Conservation (phyloP, 2,797 vertebrate species). For the Sylvilagus floridanus region DNA sequence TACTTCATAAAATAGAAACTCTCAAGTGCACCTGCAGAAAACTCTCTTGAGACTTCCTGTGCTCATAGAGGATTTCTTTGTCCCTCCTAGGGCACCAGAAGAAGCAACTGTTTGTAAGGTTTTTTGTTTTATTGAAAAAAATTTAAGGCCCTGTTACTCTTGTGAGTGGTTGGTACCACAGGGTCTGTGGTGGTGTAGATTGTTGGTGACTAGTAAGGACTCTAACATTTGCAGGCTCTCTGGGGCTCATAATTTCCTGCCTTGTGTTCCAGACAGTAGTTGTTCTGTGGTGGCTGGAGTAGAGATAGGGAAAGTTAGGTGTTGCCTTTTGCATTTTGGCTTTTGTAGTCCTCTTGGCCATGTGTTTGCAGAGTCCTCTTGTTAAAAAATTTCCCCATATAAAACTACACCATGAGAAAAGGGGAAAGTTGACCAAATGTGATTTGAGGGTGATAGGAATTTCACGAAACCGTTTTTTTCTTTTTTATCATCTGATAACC, state of each 20-base stretch:
- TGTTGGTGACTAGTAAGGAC: background rate
- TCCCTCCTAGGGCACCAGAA: background rate
- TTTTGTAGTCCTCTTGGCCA: background rate
- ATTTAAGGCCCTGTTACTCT: background rate
- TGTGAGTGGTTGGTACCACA: background rate
- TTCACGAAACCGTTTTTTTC: background rate
- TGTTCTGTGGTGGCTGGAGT: background rate
- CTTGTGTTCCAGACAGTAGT: background rate
- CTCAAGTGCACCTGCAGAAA: background rate
- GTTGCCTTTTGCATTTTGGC: background rate
- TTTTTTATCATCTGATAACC: constrained; percentile 33
- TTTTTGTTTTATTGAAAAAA: background rate
- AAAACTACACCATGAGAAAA: background rate
- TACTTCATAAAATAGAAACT: background rate
- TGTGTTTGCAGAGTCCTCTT: background rate
- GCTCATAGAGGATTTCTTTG: background rate
- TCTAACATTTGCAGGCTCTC: background rate
- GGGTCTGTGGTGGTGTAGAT: background rate
- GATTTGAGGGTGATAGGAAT: background rate
- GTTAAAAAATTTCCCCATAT: constrained; percentile 25
- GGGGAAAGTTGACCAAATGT: background rate
- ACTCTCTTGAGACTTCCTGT: background rate
- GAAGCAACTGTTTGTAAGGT: background rate
- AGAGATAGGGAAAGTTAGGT: background rate
- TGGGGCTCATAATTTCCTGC: background rate